Evolutionary conservation across 2,113 vertebrate genomes (phyloP).

Genomic region (Psilopsiagon aurifrons): DNA sequence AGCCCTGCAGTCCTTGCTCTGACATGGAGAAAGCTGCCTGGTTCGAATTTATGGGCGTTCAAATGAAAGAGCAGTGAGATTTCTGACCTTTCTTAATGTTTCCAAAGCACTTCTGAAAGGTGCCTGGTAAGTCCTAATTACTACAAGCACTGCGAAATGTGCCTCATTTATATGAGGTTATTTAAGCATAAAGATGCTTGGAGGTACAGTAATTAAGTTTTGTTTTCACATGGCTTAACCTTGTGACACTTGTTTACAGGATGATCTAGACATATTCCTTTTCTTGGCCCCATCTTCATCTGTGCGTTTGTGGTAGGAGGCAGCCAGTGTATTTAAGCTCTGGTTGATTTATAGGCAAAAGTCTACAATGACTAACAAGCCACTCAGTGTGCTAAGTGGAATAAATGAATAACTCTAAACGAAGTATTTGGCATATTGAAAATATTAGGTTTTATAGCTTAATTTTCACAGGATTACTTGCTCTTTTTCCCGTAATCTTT

Average conservation of each 20-base stretch:
- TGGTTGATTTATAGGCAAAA: neutral
- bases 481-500: neutral
- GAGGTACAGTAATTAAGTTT: neutral
- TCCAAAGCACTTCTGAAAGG: conserved; percentile 4
- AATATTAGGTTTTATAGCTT: neutral
- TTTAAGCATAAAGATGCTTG: neutral
- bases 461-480: neutral
- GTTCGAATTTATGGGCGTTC: neutral
- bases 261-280: neutral
- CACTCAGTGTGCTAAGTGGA: neutral
- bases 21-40: neutral
- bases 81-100: conserved; percentile 15
- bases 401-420: neutral
- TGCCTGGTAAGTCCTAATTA: conserved; percentile 15
- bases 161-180: neutral
- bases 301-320: neutral
- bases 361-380: neutral
- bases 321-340: neutral
- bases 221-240: conserved; percentile 15
- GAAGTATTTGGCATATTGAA: neutral
- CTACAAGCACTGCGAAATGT: neutral
- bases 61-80: neutral
- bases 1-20: neutral
- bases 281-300: neutral
- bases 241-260: neutral